Evolutionary conservation across 2,797 vertebrate genomes (phyloP).

Genomic region (Eutrigla gurnardus): DNA sequence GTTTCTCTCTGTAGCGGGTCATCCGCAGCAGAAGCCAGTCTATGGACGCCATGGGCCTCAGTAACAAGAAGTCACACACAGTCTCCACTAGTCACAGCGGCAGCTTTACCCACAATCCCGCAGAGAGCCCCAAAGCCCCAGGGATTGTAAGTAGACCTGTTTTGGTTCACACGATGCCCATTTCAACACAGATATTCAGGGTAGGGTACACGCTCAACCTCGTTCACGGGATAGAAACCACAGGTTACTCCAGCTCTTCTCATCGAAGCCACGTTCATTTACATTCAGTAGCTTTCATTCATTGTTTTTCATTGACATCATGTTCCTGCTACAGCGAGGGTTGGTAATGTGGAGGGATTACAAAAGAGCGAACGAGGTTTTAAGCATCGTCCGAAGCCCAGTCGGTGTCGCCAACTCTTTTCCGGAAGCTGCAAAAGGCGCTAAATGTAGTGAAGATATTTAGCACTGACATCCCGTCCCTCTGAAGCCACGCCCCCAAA

Average conservation of each 20-base stretch:
- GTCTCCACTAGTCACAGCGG: constrained; percentile 95
- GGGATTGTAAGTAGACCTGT: constrained; percentile 90
- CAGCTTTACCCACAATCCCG: constrained; percentile 91
- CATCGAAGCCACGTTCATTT: constrained; percentile 4
- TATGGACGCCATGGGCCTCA: constrained; percentile 92
- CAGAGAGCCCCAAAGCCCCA: constrained; percentile 90
- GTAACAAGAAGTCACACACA: constrained; percentile 91
- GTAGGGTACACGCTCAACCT: constrained; percentile 3
- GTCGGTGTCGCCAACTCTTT: neutral
- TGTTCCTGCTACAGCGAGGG: constrained; percentile 17
- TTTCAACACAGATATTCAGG: constrained; percentile 28
- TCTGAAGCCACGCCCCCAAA: neutral
- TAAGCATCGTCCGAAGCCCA: neutral
- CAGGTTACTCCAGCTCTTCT: constrained; percentile 7
- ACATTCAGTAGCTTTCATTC: constrained; percentile 9
- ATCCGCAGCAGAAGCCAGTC: constrained; percentile 95
- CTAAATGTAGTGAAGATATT: neutral
- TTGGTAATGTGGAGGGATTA: neutral
- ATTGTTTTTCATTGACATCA: constrained; percentile 36
- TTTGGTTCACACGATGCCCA: constrained; percentile 67
- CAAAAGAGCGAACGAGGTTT: neutral
- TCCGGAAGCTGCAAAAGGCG: neutral
- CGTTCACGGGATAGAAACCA: neutral
- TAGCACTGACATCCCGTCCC: neutral
- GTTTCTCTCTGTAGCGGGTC: constrained; percentile 88